Evolutionary conservation across 2,113 vertebrate genomes (phyloP).

Genomic region (Amblyopsis rosae): DNA sequence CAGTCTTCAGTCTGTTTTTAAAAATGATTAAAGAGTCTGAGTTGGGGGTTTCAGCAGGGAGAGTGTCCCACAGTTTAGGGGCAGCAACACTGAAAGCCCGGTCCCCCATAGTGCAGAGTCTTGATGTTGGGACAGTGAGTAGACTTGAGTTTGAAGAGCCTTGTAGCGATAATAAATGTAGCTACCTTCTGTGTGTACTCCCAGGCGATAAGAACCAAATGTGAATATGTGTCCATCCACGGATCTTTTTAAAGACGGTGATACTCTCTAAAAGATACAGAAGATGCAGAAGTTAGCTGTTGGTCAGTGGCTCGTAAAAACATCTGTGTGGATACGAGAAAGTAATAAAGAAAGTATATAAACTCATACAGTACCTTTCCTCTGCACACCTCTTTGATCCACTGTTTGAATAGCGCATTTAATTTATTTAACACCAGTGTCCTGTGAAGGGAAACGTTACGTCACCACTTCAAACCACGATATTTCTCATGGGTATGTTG

Average conservation of each 20-base stretch:
- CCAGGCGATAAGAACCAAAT: slow-evolving; percentile 90
- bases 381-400: slow-evolving; percentile 89
- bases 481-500: too few species aligned
- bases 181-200: slow-evolving; percentile 89
- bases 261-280: slow-evolving; percentile 79
- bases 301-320: background rate
- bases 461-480: background rate
- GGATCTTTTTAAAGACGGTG: slow-evolving; percentile 84
- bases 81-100: too few species aligned
- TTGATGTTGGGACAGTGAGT: too few species aligned
- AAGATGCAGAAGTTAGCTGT: slow-evolving; percentile 15
- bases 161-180: background rate
- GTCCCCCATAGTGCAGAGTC: too few species aligned
- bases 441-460: slow-evolving; percentile 59
- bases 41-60: too few species aligned
- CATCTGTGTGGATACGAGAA: background rate
- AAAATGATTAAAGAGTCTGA: too few species aligned
- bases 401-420: slow-evolving; percentile 87
- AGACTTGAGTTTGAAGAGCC: too few species aligned
- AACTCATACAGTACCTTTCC: slow-evolving; percentile 77
- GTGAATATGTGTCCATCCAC: slow-evolving; percentile 92
- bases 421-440: slow-evolving; percentile 87
- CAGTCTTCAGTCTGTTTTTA: too few species aligned
- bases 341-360: background rate
- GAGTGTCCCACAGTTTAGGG: too few species aligned